phyloP scores from a whole-genome alignment of 2,888 invertebrate genomes.

The Drosophila neonasuta region DNA sequence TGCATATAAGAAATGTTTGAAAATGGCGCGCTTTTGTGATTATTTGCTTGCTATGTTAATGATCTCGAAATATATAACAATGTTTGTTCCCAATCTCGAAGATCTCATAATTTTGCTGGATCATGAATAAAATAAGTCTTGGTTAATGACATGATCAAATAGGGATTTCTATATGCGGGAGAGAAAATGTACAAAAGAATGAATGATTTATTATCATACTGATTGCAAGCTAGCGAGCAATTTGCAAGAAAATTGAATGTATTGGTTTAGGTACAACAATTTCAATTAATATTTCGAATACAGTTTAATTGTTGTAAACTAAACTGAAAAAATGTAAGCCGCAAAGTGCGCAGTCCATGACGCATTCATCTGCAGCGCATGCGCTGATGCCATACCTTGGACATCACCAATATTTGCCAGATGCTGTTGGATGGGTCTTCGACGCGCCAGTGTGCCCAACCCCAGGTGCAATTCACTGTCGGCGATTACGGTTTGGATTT shows the following conservation, averaged over 20 bases:
- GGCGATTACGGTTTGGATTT: conserved; percentile 77
- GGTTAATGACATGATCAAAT: conserved; percentile 2
- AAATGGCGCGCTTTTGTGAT: conserved; percentile 2
- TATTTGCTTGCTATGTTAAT: conserved; percentile 5
- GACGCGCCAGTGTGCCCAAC: conserved; percentile 58
- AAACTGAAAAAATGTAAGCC: conserved; percentile 53
- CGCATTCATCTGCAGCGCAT: conserved; percentile 25
- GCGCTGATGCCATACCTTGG: conserved; percentile 61
- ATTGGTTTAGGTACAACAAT: conserved; percentile 34
- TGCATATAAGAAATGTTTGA: neutral
- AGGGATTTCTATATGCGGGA: conserved; percentile 9
- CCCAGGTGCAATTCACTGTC: conserved; percentile 69
- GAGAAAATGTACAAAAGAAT: conserved; percentile 50
- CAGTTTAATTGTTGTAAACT: conserved; percentile 24
- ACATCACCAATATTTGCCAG: conserved; percentile 47
- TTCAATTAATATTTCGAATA: conserved; percentile 43
- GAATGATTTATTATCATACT: conserved; percentile 40
- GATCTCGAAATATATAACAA: conserved; percentile 7
- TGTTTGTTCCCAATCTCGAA: conserved; percentile 5
- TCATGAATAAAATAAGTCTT: neutral
- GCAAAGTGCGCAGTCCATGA: conserved; percentile 30
- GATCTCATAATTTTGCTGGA: neutral
- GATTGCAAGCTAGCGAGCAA: conserved; percentile 49
- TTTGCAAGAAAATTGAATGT: conserved; percentile 37
- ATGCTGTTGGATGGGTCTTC: conserved; percentile 43